Evolutionary conservation across 2,113 vertebrate species (phyloP).

Genomic region (Phyllostomus discolor): DNA sequence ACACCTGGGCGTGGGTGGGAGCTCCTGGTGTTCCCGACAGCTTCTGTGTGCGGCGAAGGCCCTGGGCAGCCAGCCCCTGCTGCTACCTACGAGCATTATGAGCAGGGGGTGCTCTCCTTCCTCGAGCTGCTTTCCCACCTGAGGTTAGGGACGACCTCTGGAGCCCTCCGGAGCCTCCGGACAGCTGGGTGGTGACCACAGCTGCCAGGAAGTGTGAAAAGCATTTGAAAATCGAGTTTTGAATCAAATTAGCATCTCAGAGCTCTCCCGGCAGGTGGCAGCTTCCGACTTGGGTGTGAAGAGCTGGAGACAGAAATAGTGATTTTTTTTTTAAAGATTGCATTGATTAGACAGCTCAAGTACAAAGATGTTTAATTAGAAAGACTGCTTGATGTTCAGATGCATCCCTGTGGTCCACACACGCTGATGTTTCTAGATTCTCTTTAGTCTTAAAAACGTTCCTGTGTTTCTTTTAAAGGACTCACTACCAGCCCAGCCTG

Average conservation of each 20-base stretch:
- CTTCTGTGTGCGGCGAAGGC: fast-evolving
- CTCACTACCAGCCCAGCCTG: background rate
- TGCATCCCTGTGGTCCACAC: background rate
- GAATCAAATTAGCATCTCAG: background rate
- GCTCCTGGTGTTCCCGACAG: background rate
- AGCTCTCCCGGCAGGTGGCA: background rate
- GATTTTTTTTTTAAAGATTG: background rate
- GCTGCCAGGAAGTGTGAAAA: too few relatives aligned
- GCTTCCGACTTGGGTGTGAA: background rate
- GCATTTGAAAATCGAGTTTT: background rate
- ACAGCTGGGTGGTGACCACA: fast-evolving
- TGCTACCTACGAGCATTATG: background rate
- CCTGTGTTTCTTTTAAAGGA: background rate
- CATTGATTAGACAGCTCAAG: background rate
- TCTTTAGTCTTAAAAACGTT: background rate
- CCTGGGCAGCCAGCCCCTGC: background rate
- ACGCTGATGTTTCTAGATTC: background rate
- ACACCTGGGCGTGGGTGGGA: background rate
- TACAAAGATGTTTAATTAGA: background rate
- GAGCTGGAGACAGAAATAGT: background rate
- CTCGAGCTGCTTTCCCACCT: background rate
- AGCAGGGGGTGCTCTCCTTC: fast-evolving
- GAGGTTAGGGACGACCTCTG: background rate
- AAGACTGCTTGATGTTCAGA: background rate
- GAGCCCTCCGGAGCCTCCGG: background rate